phyloP scores from a whole-genome alignment of 2,113 vertebrate genomes.

The Todiramphus saurophagus region DNA sequence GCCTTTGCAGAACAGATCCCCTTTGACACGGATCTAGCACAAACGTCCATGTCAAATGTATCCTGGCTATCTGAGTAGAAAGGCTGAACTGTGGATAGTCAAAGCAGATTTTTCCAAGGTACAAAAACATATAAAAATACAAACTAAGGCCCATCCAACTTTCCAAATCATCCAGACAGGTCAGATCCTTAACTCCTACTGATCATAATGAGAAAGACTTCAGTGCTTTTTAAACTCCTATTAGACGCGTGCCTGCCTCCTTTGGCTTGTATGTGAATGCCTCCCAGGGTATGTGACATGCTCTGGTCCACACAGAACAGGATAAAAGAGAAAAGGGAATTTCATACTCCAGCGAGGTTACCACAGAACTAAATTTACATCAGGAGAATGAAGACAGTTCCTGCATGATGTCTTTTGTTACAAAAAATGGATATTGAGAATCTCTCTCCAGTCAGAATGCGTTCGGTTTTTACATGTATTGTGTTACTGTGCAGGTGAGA shows the following conservation, averaged over 20 bases:
- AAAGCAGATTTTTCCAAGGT: neutral
- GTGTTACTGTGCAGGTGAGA: neutral
- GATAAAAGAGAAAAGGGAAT: neutral
- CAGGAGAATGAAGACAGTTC: neutral
- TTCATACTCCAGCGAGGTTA: neutral
- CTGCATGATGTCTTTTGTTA: neutral
- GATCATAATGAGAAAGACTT: neutral
- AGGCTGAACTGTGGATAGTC: neutral
- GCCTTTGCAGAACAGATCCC: neutral
- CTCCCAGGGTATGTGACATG: neutral
- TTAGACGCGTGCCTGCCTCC: neutral
- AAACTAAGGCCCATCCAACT: neutral
- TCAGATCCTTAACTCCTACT: neutral
- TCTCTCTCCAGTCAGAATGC: neutral
- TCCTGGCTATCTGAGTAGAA: neutral
- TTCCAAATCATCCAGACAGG: neutral
- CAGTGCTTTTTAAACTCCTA: neutral
- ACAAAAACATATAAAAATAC: neutral
- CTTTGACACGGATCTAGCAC: neutral
- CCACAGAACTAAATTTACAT: neutral
- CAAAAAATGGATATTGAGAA: neutral
- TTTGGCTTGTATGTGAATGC: neutral
- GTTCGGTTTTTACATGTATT: neutral
- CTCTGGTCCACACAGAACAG: accelerated
- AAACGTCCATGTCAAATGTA: neutral